Percentiles rank a stretch among this genome's conserved stretches.
phyloP scores from a whole-genome alignment of 2,888 invertebrate species.

The Rapana venosa region DNA sequence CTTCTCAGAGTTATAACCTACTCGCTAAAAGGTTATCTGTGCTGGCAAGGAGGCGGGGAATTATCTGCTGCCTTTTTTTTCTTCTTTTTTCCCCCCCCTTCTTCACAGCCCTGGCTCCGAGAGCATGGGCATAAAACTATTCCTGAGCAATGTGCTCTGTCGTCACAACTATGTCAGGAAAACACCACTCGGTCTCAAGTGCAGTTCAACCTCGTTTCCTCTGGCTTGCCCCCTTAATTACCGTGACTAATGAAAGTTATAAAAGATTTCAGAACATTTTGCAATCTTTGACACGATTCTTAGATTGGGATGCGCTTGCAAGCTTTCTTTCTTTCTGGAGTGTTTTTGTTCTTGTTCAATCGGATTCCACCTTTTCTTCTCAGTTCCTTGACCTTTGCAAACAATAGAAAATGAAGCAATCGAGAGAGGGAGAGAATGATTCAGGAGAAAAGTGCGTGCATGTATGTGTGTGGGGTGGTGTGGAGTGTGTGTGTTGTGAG shows the following conservation, averaged over 20 bases:
- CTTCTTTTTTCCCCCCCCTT: not conserved
- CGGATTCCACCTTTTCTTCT: no score
- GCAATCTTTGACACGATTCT: no score
- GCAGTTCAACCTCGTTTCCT: slow-evolving; percentile 5
- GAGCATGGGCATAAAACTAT: not conserved
- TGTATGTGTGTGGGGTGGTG: no score
- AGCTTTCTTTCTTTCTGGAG: no score
- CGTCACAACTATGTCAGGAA: not conserved
- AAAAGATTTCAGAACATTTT: not conserved
- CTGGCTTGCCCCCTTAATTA: not conserved
- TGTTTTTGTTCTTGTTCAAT: no score
- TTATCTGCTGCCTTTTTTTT: not conserved
- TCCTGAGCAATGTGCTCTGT: not conserved
- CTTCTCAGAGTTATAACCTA: not conserved
- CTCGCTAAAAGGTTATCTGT: slow-evolving; percentile 14
- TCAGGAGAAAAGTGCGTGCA: no score
- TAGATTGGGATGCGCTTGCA: no score
- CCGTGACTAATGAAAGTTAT: not conserved
- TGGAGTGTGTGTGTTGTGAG: no score
- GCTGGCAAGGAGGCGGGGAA: not conserved
- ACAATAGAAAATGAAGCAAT: no score
- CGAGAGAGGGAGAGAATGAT: no score
- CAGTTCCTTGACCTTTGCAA: no score
- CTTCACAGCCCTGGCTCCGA: not conserved
- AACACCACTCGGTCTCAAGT: slow-evolving; percentile 3